Conservation (phyloP, 1,140 invertebrate species). For the Pseudomyrmex concolor region DNA sequence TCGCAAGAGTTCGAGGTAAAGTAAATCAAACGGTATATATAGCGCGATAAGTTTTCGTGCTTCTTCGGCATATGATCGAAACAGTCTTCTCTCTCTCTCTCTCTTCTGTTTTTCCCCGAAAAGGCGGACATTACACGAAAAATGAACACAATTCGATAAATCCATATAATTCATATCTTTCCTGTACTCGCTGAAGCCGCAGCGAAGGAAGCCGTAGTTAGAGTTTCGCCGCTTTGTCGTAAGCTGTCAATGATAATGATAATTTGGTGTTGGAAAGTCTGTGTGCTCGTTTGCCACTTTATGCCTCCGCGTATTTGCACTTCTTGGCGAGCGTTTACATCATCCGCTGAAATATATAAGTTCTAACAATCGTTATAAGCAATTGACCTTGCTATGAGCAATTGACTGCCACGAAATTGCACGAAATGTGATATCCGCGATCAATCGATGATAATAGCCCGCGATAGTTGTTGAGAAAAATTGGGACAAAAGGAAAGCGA, state of each 20-base stretch:
- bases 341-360: too few relatives aligned
- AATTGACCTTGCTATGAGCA: too few relatives aligned
- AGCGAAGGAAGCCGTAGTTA: constrained; percentile 21
- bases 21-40: not conserved
- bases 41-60: not conserved
- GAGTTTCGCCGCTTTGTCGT: not conserved
- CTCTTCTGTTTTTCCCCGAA: too few relatives aligned
- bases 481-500: not conserved
- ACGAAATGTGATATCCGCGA: too few relatives aligned
- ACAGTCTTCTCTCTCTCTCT: not conserved
- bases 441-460: too few relatives aligned
- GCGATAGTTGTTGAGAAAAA: too few relatives aligned
- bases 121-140: too few relatives aligned
- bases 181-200: too few relatives aligned
- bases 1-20: constrained; percentile 19
- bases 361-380: too few relatives aligned
- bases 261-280: not conserved
- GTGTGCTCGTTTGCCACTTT: not conserved
- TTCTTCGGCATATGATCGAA: not conserved
- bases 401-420: not conserved
- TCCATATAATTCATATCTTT: not conserved
- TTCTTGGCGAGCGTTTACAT: not conserved
- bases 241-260: constrained; percentile 1
- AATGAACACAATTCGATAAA: too few relatives aligned
- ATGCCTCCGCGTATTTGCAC: too few relatives aligned